Percentiles rank a stretch among this genome's conserved stretches.
Evolutionary conservation across 2,113 vertebrate species (phyloP).

Genomic region (Petroica traversi): DNA sequence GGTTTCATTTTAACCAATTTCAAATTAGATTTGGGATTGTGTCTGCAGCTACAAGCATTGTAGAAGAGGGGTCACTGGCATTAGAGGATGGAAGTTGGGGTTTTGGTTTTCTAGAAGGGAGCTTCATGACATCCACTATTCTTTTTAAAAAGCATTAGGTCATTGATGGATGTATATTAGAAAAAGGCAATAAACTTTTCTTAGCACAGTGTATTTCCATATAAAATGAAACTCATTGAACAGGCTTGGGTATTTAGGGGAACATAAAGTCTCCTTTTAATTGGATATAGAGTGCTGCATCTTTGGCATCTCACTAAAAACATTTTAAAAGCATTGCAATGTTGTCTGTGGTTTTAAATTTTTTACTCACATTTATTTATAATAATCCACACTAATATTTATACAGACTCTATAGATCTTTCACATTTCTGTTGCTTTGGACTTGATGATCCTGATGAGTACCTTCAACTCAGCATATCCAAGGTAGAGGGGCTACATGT

Average conservation of each 20-base stretch:
- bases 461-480: neutral
- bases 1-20: constrained; percentile 41
- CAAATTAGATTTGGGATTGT: constrained; percentile 18
- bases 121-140: neutral
- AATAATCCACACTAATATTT: neutral
- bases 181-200: neutral
- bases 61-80: neutral
- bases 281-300: neutral
- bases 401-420: neutral
- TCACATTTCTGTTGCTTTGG: constrained; percentile 19
- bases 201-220: neutral
- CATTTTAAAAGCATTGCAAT: neutral
- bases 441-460: neutral
- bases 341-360: neutral
- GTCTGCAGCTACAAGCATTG: neutral
- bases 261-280: neutral
- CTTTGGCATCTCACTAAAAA: neutral
- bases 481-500: neutral
- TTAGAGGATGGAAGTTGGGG: neutral
- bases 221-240: constrained; percentile 35
- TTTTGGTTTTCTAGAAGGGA: neutral
- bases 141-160: neutral
- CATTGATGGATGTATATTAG: neutral
- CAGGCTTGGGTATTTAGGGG: neutral
- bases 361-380: neutral